Evolutionary conservation across 2,888 invertebrate species (phyloP).

Genomic region (Brachyptera risi): DNA sequence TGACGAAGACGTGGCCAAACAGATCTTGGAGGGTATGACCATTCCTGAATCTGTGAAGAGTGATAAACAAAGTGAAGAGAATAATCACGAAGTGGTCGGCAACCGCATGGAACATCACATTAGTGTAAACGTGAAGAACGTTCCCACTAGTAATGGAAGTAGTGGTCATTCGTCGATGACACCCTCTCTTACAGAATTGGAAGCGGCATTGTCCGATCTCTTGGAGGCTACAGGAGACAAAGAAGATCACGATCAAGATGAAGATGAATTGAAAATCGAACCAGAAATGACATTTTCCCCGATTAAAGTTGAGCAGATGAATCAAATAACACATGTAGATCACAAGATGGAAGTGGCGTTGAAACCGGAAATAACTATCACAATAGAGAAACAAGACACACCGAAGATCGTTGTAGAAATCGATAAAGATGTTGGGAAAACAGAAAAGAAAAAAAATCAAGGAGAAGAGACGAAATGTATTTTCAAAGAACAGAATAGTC

Average conservation of each 20-base stretch:
- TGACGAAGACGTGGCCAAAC: conserved; percentile 17
- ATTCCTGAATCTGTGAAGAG: conserved; percentile 13
- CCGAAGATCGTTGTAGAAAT: background rate
- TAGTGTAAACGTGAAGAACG: background rate
- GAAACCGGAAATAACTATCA: conserved; percentile 4
- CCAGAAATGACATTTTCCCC: background rate
- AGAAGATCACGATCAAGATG: conserved; percentile 17
- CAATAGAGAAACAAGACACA: background rate
- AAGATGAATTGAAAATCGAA: conserved; percentile 10
- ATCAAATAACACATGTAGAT: too few species aligned
- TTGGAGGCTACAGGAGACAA: conserved; percentile 36
- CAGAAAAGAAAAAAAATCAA: too few species aligned
- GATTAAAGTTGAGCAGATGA: background rate
- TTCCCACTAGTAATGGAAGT: conserved; percentile 8
- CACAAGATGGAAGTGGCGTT: too few species aligned
- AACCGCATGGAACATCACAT: background rate
- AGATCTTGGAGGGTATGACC: conserved; percentile 21
- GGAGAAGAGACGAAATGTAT: too few species aligned
- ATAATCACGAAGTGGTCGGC: background rate
- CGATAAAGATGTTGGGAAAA: background rate
- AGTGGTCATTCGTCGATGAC: conserved; percentile 40
- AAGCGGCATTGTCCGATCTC: conserved; percentile 44
- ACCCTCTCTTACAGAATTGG: conserved; percentile 43
- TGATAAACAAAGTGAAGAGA: background rate
- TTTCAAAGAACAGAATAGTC: too few species aligned